Base-by-base conservation (phyloP, 2,888 invertebrate species). In the Caenorhabditis afra region DNA sequence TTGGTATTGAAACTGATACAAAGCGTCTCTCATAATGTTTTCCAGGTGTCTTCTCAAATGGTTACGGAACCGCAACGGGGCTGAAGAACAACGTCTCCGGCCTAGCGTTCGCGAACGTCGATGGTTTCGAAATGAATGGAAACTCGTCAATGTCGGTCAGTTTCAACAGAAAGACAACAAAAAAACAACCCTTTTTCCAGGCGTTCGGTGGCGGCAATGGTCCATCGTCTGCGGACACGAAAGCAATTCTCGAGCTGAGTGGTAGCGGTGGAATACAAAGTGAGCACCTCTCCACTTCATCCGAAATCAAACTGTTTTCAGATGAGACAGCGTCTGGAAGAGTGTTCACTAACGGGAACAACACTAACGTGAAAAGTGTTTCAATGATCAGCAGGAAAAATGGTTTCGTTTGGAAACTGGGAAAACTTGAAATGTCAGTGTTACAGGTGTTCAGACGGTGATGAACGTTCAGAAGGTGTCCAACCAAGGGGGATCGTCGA, bases 41-140 rank as follows among this genome's bases (percentile, higher is more conserved):
- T 79, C 22, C 22, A 81, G 79, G 61, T 50, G 83, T 77, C 8
- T 57, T 53, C 4, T 78, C 83, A 8, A 75, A 53, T 11, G 81
- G 81, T 3, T 45, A 58, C 14, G 85, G 85, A 35, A 49, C 20
- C 12, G 83, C 80, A 7, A 65, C 29, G 37, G 85, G 85, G 14
- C 62, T 74, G n/a, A 55, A 75, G 44, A 83, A 70, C 39, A 85
- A 81, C 55, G 61, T 85, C 16, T 80, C 82, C 0, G 85, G 85
- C 5, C 67, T 61, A 5, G 65, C 66, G 18, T 79, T 78, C 37
- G 58, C 82, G 14, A 62, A 64, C 3, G 66, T 84, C 10, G 64
- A 79, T 35, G 80, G 78, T 1, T 22, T 49, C 2, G 61, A 67
- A 3, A 47, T 68, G 37, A 81, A 76, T 64, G 81, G 79, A 37